Conservation (phyloP, 2,797 vertebrate species). For the Sebastes kiyomatsui region DNA sequence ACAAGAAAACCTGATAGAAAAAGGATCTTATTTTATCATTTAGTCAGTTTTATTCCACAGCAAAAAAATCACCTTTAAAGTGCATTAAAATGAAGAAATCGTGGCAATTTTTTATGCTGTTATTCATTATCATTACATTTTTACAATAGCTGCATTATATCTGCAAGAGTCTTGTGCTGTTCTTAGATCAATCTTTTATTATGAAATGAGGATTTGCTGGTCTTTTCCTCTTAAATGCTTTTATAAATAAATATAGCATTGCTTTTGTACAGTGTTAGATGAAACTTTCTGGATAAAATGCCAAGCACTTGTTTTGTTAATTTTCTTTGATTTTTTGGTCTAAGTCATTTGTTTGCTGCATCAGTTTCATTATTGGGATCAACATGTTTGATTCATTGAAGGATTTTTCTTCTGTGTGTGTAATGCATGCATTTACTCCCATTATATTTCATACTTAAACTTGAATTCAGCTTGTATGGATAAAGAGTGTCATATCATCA, state of each 20-base stretch:
- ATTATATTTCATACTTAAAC: conserved; percentile 56
- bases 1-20: not conserved
- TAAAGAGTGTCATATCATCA: conserved; percentile 16
- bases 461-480: conserved; percentile 48
- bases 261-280: conserved; percentile 50
- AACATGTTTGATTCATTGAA: conserved; percentile 29
- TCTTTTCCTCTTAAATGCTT: conserved; percentile 66
- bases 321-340: not conserved
- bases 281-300: conserved; percentile 23
- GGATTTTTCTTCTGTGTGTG: conserved; percentile 45
- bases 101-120: conserved; percentile 1
- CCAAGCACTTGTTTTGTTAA: conserved; percentile 56
- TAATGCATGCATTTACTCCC: conserved; percentile 65
- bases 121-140: not conserved
- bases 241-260: conserved; percentile 26
- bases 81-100: not conserved
- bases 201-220: conserved; percentile 78
- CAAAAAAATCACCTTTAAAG: not conserved
- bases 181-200: conserved; percentile 38
- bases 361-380: conserved; percentile 4
- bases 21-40: not conserved
- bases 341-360: conserved; percentile 18
- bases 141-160: conserved; percentile 5
- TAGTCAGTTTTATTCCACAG: not conserved
- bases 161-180: conserved; percentile 35